Base-by-base conservation (phyloP, 2,888 invertebrate genomes). In the Trissolcus brochymenae region DNA sequence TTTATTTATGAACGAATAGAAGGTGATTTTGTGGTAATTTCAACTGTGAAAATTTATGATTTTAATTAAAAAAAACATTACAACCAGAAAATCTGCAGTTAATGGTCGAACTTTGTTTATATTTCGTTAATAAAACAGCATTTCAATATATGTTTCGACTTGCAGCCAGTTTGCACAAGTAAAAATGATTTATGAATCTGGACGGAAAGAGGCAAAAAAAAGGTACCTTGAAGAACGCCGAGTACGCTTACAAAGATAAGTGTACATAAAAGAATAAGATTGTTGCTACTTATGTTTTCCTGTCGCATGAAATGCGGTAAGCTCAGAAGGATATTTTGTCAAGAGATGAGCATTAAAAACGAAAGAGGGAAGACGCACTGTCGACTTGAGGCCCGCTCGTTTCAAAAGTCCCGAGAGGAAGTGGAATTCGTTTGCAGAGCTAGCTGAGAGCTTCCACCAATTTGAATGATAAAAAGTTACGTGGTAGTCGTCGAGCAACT, bases 381-480 rank as follows among this genome's bases (percentile, higher is more conserved):
- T 72, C 46, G 59, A 72, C 57, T 64, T 57, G 71, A 72, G 71
- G 49, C 59, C 46, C 46, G 17, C 64, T 64, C 64, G 64, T 64
- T 59, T 59, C 19, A 64, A 54, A 51, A 72, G 64, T 72, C 71
- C 57, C 71, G 56, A 17, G 35, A 64, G 71, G 59, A 62, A 49
- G 49, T 29, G 61, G 56, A 41, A 59, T 56, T 62, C 50, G 56
- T 56, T 56, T 49, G 29, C 61, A 19, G 60, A 59, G 16, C 46
- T 55, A 59, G 57, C 49, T 65, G 72, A 72, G 65, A 72, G 64
- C 72, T 72, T 72, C 65, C 65, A 25, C 64, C 72, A 72, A 72
- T 72, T 65, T 72, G 57, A 72, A 65, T 72, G 65, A 65, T 65
- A 72, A 72, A 64, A 59, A 65, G 64, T 53, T 17, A 49, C 21